Evolutionary conservation across 1,140 invertebrate species (phyloP), one percentile per base, ranked within the genome.

Genomic region (Drosophila novamexicana): DNA sequence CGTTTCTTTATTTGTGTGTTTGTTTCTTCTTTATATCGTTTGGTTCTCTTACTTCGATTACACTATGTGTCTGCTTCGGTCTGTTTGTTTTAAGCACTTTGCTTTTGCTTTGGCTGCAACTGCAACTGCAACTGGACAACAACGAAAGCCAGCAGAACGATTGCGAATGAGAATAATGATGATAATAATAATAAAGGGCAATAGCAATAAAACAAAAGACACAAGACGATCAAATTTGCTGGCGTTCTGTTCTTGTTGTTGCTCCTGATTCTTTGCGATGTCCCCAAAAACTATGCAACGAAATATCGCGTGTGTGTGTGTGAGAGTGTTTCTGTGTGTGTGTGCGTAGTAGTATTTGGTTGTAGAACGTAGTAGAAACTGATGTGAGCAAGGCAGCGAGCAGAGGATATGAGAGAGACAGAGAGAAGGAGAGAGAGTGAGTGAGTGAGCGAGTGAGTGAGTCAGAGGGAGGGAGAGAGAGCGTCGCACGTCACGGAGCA

Each of bases 321-420:
- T 54, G 69, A 39, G 29, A 44, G 53, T 52, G 36, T 53, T 56
- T 37, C 37, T 57, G 39, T 56, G 56, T 65, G 61, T 67, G 58
- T 68, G 72, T 79, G 64, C 76, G 58, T 79, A 58, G 84, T 86
- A 86, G 83, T 86, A 88, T 86, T 86, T 79, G 67, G 83, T 86
- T 79, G 79, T 88, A 79, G 76, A 88, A 88, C 79, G 83, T 88
- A 86, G 83, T 89, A 88, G 82, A 65, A 62, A 65, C 39, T 36
- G 52, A 42, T 66, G 29, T 6, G 40, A 54, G 32, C 14, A 7
- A 12, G 16, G 36, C 32, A 44, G 36, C 40, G 22, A 68, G 45
- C 12, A 42, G 22, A 45, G 18, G 18, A 37, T 12, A 10, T 9
- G 2, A n/a, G 18, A 29, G 45, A 7, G 39, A 14, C 16, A 40